Base-by-base conservation (phyloP, 2,113 vertebrate genomes). In the Tylochromis polylepis region DNA sequence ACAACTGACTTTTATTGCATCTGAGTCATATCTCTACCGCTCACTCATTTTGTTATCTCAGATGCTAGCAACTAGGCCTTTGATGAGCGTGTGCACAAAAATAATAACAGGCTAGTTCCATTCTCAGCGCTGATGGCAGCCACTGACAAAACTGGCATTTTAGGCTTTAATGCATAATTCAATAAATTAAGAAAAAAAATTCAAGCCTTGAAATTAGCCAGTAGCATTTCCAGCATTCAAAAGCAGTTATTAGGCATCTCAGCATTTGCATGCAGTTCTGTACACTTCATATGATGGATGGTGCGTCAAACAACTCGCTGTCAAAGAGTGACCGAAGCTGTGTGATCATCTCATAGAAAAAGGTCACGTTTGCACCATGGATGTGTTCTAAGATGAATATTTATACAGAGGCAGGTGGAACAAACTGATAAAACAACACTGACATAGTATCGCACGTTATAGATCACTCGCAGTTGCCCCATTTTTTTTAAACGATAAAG, bases 11-110 rank as follows among this genome's bases (percentile, higher is more conserved):
- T 79, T 86, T 79, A 91, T 79, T 92, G 38, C 53, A 49, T 81
- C 55, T 82, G 83, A 91, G 84, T 85, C 87, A 62, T 79, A 84
- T 87, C 78, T 79, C 75, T 59, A 67, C 60, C 46, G 77, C 62
- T 86, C 43, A 59, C 72, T 91, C n/a, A 18, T 70, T 55, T 81
- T 87, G 53, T 81, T 41, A 41, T 75, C 60, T 83, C 24, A 27
- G 36, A 83, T 82, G 20, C 77, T 82, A 83, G 60, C 53, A 83
- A 82, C 62, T 46, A 62, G 34, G 27, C 53, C 72, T 81, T 51
- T 49, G 49, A 59, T 65, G 77, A 84, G 65, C 65, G 43, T 49
- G 51, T 62, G 22, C 62, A 78, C 83, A 41, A 87, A 85, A 82
- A 82, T 79, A 85, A 88, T 90, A 85, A 87, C 34, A 67, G 18